A percentile compares a stretch with the other conserved stretches of the same genome.
Conservation (phyloP, 2,888 invertebrate genomes). For the Melanostoma scalare region DNA sequence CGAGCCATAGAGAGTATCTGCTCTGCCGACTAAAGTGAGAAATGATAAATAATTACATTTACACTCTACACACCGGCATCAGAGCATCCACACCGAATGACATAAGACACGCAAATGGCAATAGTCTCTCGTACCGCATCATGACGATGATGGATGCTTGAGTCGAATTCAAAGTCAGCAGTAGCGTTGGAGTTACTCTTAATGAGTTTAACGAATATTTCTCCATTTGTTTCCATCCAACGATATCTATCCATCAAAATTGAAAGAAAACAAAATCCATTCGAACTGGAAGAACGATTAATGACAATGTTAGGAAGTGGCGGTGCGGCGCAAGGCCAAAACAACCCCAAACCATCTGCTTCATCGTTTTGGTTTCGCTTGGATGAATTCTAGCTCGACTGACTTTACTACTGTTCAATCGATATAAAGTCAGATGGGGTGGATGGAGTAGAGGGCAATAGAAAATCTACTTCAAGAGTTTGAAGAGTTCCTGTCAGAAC, state of each 20-base stretch:
- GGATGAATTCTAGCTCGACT: constrained; percentile 17
- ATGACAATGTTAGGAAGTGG: constrained; percentile 48
- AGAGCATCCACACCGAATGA: constrained; percentile 24
- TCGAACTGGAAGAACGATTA: constrained; percentile 52
- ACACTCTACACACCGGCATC: not conserved
- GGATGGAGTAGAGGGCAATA: not conserved
- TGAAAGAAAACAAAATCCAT: constrained; percentile 25
- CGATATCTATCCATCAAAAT: constrained; percentile 55
- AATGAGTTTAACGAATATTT: constrained; percentile 50
- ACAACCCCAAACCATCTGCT: constrained; percentile 43
- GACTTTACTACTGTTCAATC: constrained; percentile 32
- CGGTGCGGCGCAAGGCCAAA: constrained; percentile 49
- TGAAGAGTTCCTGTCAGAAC: constrained; percentile 22
- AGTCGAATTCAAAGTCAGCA: constrained; percentile 26
- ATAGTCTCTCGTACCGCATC: constrained; percentile 41
- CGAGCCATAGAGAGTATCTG: constrained; percentile 19
- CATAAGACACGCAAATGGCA: constrained; percentile 64
- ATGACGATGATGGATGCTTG: constrained; percentile 68
- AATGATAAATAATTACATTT: constrained; percentile 51
- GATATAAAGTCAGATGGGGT: constrained; percentile 18
- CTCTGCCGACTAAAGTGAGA: constrained; percentile 41
- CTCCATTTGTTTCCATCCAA: constrained; percentile 41
- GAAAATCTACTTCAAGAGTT: constrained; percentile 14
- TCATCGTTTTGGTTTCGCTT: constrained; percentile 47
- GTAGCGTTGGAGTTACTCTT: constrained; percentile 16